phyloP scores from a whole-genome alignment of 2,888 invertebrate genomes.

The Agonopterix arenella region DNA sequence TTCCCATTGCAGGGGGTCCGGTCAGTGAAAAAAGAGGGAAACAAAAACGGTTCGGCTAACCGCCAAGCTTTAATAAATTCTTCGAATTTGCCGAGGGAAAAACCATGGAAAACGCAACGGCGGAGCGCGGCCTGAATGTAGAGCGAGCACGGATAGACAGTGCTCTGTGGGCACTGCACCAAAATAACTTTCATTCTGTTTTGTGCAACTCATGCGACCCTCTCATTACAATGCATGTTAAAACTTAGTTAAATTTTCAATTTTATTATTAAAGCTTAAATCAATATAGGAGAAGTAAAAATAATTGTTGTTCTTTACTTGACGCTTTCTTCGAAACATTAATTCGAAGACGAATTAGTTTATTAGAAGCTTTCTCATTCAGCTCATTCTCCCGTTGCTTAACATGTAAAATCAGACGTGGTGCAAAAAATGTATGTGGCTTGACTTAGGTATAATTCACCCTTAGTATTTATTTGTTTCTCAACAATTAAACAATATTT shows the following conservation, averaged over 20 bases:
- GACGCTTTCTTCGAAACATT: too few species aligned
- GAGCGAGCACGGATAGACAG: neutral
- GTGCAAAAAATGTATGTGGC: too few species aligned
- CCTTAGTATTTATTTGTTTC: too few species aligned
- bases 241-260: neutral
- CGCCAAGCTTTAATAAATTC: constrained; percentile 72
- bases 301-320: too few species aligned
- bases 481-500: too few species aligned
- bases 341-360: too few species aligned
- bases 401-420: too few species aligned
- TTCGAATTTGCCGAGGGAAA: constrained; percentile 48
- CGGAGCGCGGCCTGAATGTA: neutral
- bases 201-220: neutral
- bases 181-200: constrained; percentile 2
- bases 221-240: neutral
- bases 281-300: too few species aligned
- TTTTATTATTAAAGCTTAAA: too few species aligned
- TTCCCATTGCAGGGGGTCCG: constrained; percentile 39
- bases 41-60: constrained; percentile 62
- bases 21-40: constrained; percentile 47
- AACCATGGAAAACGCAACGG: constrained; percentile 34
- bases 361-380: too few species aligned
- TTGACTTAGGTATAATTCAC: too few species aligned
- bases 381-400: too few species aligned
- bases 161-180: constrained; percentile 8